Evolutionary conservation across 2,888 invertebrate genomes (phyloP), one percentile per base, ranked within the genome.

Genomic region (Brachyopa scutellaris): DNA sequence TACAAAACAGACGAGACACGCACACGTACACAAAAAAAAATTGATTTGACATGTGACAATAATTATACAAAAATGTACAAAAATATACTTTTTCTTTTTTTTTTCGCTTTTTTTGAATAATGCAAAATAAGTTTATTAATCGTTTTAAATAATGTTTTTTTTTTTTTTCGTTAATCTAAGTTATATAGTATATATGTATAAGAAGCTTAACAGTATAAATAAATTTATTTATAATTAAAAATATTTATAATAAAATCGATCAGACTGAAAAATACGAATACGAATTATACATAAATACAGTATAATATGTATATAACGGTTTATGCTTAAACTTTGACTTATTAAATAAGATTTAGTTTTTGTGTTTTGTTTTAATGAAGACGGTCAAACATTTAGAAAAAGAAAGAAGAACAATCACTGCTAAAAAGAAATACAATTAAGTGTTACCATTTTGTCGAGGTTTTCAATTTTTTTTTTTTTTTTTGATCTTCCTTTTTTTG

Each of bases 101-200:
- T 74, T 66, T 66, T 51, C 19, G 21, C 40, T 66, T 74, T 73
- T 72, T 79, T 79, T 67, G 53, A 82, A 72, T 82, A 82, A 82
- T 82, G 82, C 82, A 82, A 82, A 82, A 82, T 76, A 82, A 82
- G 77, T 82, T 82, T 82, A 82, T 82, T 82, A 82, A 82, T 82
- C 82, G 77, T 77, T 82, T 82, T 72, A 82, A 82, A 77, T 64
- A 77, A 82, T 67, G 31, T 36, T 15, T 19, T 67, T 72, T 72
- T 82, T 69, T 80, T 59, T 76, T 80, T 49, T 49, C 38, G 53
- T 82, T 69, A 76, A 64, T 64, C 69, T 76, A 77, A 72, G 51
- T 61, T 70, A 82, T 77, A 82, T 82, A 82, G 76, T 66, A 64
- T 74, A 62, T 70, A 78, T 82, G 70, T 77, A 77, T 82, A 82